These are phyloP conservation scores for Antedon mediterranea DNA, from an alignment of 53 echinoderm and acorn worm species.

Conservation along the genomic window DNA sequence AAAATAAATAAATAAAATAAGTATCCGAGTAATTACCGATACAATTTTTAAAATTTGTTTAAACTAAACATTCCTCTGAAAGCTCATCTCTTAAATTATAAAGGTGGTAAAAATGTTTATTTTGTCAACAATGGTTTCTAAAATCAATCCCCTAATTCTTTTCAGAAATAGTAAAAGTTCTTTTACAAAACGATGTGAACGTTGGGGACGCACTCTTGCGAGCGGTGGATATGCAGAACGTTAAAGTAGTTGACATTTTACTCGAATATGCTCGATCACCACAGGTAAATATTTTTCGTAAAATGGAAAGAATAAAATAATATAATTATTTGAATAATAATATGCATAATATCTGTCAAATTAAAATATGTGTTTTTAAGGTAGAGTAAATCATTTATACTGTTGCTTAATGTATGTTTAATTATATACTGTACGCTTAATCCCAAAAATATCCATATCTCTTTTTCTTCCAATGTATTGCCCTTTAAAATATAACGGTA, in stretches of 20 bases:
- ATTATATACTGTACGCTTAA: too few species aligned
- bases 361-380: neutral
- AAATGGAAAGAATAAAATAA: too few species aligned
- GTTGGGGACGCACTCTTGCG: conserved; percentile 65
- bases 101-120: neutral
- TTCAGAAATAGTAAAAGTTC: conserved; percentile 65
- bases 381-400: too few species aligned
- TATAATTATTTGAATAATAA: too few species aligned
- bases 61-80: neutral
- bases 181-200: conserved; percentile 39
- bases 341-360: neutral
- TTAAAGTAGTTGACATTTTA: conserved; percentile 56
- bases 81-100: neutral
- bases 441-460: too few species aligned
- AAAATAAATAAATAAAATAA: too few species aligned
- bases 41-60: too few species aligned
- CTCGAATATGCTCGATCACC: conserved; percentile 37
- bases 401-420: too few species aligned
- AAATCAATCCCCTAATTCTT: conserved; percentile 2
- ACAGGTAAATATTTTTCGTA: too few species aligned
- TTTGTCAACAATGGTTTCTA: neutral
- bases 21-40: too few species aligned
- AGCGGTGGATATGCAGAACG: conserved; percentile 77
- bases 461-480: too few species aligned
- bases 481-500: too few species aligned